Percentiles rank a stretch among this genome's conserved stretches.
Conservation (phyloP, 1,140 invertebrate species). For the Caenorhabditis tropicalis region DNA sequence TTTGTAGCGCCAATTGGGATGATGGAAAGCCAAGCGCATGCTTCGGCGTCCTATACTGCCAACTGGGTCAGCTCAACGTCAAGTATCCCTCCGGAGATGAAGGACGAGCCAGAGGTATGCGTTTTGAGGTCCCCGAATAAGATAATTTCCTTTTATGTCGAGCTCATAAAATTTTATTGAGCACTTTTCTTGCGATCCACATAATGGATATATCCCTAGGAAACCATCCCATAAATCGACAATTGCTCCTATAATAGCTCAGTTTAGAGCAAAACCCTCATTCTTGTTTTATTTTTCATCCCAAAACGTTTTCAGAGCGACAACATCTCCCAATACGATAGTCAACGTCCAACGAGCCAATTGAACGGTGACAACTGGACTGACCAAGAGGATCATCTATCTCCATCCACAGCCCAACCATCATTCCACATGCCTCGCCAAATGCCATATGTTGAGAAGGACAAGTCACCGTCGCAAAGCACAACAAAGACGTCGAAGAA, state of each 20-base stretch:
- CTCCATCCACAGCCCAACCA: not conserved
- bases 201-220: too few relatives aligned
- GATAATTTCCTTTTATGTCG: too few relatives aligned
- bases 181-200: too few relatives aligned
- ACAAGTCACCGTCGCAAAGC: not conserved
- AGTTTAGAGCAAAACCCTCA: not conserved
- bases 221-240: not conserved
- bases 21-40: constrained; percentile 1
- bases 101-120: constrained; percentile 18
- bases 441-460: not conserved
- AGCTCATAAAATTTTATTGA: too few relatives aligned
- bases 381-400: not conserved
- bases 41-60: not conserved
- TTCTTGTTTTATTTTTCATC: not conserved
- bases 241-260: not conserved
- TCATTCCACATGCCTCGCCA: not conserved
- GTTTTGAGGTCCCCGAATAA: not conserved
- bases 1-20: not conserved
- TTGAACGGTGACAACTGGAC: constrained; percentile 19
- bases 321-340: not conserved
- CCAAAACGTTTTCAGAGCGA: not conserved
- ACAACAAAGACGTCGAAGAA: constrained; percentile 8
- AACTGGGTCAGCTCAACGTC: constrained; percentile 34
- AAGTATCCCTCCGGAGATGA: constrained; percentile 27
- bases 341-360: not conserved